Evolutionary conservation across 2,113 vertebrate species (phyloP).

Genomic region (Romanogobio albipinnatus): DNA sequence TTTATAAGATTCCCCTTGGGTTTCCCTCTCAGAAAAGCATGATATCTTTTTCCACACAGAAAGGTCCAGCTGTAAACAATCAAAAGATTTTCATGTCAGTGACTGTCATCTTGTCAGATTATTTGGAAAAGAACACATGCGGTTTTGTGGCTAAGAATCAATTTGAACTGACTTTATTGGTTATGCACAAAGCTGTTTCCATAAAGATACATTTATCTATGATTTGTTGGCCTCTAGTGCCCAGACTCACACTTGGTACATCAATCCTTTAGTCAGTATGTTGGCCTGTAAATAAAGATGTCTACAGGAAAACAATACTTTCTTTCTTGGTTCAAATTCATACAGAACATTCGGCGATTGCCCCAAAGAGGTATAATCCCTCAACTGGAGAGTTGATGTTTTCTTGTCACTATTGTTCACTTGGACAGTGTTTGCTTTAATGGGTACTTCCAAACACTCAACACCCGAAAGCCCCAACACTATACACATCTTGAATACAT

Average conservation of each 20-base stretch:
- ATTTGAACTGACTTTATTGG: not conserved
- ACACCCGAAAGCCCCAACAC: not conserved
- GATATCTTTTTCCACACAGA: not conserved
- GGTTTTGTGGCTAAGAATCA: conserved; percentile 4
- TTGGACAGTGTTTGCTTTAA: not conserved
- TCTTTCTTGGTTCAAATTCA: not conserved
- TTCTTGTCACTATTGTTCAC: conserved; percentile 13
- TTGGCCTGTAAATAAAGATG: not conserved
- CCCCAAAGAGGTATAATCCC: not conserved
- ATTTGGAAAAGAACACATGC: not conserved
- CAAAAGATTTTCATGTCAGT: not conserved
- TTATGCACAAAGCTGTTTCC: not conserved
- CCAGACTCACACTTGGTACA: not conserved
- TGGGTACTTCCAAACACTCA: not conserved
- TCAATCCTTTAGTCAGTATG: not conserved
- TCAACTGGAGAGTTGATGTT: not conserved
- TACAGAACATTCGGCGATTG: not conserved
- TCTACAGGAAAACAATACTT: not conserved
- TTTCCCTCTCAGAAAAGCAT: not conserved
- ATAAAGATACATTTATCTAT: not conserved
- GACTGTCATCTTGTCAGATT: not conserved
- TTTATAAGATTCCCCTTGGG: not conserved
- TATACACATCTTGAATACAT: not conserved
- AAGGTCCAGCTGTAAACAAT: not conserved
- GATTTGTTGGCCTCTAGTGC: conserved; percentile 34